Evolutionary conservation across 2,113 vertebrate species (phyloP), one percentile per base, ranked within the genome.

Genomic region (Nannobrachium achirus): DNA sequence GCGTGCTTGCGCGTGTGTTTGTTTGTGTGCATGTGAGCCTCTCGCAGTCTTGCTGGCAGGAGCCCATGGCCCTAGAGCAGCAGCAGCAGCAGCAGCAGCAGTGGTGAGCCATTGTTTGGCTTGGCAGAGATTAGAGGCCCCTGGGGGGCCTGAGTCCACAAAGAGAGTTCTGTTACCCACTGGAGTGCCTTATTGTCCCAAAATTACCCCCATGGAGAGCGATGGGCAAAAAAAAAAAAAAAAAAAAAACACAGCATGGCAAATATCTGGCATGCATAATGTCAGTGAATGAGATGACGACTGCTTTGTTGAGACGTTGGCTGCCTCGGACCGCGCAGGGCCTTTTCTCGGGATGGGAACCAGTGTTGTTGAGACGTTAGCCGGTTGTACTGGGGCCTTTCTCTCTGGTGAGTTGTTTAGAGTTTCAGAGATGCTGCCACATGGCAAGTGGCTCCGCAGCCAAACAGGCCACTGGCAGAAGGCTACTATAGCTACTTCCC

Each of bases 101-200:
- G 94, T 93, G 92, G 91, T 88, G 90, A 91, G 89, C 91, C 90
- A 95, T 96, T 97, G 96, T 98, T 95, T 95, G 93, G 87, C 93
- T 95, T 96, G 95, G 95, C 95, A 95, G 93, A 91, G 91, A 92
- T 93, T 82, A 92, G 85, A 59, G 89, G 91, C 92, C 94, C 95
- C 94, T 95, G 94, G 90, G 89, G 94, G 95, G 94, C 93, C 93
- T 80, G 69, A 86, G 89, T 92, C 81, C 94, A 96, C 96, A 97
- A 98, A 97, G 95, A 91, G 90, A 88, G 93, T 95, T 96, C 95
- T 97, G 95, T 97, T 96, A 95, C 92, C 92, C 93, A 90, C 93
- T 90, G 91, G 92, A 95, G 94, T 92, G 92, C 91, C 76, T 94
- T 91, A 95, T 97, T 97, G 94, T 97, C 91, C 79, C 86, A 87